Conservation (phyloP, 2,113 vertebrate species). For the Gnathonemus echidnorhynchus region DNA sequence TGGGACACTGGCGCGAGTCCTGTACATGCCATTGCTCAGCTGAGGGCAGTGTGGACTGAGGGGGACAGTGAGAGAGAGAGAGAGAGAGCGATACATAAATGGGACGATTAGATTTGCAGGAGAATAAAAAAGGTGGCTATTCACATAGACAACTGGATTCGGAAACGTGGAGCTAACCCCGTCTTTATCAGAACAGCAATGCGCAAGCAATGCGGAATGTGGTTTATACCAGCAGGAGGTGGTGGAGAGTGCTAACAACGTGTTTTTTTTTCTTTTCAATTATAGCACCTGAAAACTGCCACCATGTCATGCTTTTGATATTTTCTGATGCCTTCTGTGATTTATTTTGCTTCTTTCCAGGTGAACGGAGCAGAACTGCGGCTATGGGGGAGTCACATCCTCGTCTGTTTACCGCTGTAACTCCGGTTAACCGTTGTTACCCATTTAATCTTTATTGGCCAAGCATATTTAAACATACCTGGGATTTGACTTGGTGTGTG, state of each 20-base stretch:
- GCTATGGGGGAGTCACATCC: neutral
- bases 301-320: neutral
- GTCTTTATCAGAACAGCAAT: neutral
- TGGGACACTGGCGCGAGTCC: constrained; percentile 7
- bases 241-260: neutral
- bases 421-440: neutral
- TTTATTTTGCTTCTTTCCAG: neutral
- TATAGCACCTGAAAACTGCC: neutral
- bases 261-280: neutral
- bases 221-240: neutral
- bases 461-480: neutral
- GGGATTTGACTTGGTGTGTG: neutral
- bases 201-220: neutral
- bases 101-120: neutral
- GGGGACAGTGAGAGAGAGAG: neutral
- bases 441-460: neutral
- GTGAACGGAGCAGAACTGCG: neutral
- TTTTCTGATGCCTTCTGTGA: neutral
- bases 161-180: neutral
- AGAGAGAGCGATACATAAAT: neutral
- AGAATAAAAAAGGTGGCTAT: neutral
- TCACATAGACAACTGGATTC: neutral
- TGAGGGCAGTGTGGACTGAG: constrained; percentile 12
- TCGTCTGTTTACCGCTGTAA: neutral
- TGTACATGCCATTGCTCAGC: constrained; percentile 20